phyloP scores from a whole-genome alignment of 2,888 invertebrate genomes.

The Lampropteryx suffumata region DNA sequence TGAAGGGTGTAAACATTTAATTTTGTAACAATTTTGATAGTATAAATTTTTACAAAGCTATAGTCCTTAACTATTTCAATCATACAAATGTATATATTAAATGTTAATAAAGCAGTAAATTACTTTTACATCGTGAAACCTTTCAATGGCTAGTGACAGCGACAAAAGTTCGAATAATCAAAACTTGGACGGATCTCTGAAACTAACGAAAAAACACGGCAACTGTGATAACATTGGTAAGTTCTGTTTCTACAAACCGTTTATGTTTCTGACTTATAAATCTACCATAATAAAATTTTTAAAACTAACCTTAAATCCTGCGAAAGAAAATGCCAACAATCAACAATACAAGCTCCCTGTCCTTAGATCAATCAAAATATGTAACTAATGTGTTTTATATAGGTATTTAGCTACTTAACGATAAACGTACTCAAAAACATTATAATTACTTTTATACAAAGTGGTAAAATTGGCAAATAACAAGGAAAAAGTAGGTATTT shows the following conservation, averaged over 20 bases:
- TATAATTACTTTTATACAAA: too few relatives aligned
- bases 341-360: too few relatives aligned
- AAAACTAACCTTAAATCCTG: neutral
- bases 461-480: too few relatives aligned
- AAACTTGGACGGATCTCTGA: slow-evolving; percentile 72
- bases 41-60: slow-evolving; percentile 42
- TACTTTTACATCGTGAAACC: slow-evolving; percentile 39
- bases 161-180: slow-evolving; percentile 76
- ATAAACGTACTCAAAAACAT: too few relatives aligned
- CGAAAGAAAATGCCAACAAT: neutral
- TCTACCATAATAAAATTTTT: too few relatives aligned
- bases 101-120: slow-evolving; percentile 20
- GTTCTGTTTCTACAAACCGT: slow-evolving; percentile 19
- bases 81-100: slow-evolving; percentile 15
- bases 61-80: slow-evolving; percentile 35
- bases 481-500: too few relatives aligned
- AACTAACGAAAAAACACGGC: slow-evolving; percentile 63
- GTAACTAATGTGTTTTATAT: too few relatives aligned
- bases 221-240: slow-evolving; percentile 65
- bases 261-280: too few relatives aligned
- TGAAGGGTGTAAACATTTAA: slow-evolving; percentile 65
- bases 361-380: too few relatives aligned
- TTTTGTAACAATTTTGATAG: slow-evolving; percentile 22
- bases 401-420: too few relatives aligned
- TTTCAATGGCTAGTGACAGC: slow-evolving; percentile 81